Conservation (phyloP, 2,113 vertebrate genomes). For the Serinus canaria region DNA sequence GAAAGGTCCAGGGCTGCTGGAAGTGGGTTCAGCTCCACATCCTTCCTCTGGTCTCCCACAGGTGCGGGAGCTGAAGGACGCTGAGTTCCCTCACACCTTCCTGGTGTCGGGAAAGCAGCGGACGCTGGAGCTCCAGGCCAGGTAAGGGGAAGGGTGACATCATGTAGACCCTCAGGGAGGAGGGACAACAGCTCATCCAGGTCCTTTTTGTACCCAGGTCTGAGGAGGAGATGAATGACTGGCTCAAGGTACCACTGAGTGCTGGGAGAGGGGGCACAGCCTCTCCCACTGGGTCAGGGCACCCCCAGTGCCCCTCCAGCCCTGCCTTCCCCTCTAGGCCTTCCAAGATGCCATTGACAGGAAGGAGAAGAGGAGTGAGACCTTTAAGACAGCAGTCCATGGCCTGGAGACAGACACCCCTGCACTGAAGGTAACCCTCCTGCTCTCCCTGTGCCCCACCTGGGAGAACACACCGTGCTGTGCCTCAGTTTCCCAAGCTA, state of each 20-base stretch:
- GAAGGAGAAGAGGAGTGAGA: constrained; percentile 70
- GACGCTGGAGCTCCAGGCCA: constrained; percentile 73
- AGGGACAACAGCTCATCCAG: background rate
- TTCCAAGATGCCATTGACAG: constrained; percentile 72
- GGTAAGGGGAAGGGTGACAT: constrained; percentile 1
- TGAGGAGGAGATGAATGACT: constrained; percentile 69
- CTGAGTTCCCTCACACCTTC: constrained; percentile 71
- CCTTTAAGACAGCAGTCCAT: constrained; percentile 66
- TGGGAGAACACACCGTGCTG: background rate
- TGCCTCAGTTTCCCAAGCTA: background rate
- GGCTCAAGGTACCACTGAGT: constrained; percentile 69
- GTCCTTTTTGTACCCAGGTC: constrained; percentile 61
- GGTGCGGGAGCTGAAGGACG: constrained; percentile 70
- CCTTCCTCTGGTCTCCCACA: background rate
- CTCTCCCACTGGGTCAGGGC: background rate
- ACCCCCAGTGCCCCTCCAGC: background rate
- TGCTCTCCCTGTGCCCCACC: background rate
- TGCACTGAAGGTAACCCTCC: constrained; percentile 35
- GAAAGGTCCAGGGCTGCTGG: background rate
- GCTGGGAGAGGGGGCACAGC: background rate
- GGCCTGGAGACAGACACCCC: constrained; percentile 15
- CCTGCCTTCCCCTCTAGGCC: constrained; percentile 49
- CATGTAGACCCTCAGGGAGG: background rate
- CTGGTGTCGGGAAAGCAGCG: constrained; percentile 75
- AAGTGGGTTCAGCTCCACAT: background rate